Percentiles rank a stretch among this genome's conserved stretches.
Conservation (phyloP, 2,797 vertebrate species). For the Darevskia nairensis region DNA sequence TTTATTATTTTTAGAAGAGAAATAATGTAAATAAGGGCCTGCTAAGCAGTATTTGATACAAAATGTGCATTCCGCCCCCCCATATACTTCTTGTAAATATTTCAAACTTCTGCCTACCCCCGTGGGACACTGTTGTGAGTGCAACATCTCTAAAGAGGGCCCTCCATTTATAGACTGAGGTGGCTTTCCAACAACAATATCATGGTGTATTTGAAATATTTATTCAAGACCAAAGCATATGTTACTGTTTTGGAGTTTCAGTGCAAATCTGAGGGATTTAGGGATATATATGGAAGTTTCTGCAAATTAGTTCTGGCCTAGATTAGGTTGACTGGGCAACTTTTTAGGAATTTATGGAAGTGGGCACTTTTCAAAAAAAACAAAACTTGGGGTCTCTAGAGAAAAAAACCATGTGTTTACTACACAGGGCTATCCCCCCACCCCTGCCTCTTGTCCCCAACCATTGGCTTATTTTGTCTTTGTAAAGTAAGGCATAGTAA, state of each 20-base stretch:
- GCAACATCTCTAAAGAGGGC: not conserved
- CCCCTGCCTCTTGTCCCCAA: not conserved
- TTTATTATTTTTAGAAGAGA: too few species aligned
- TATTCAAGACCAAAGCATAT: conserved; percentile 28
- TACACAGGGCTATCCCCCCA: conserved; percentile 41
- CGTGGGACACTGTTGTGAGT: conserved; percentile 1
- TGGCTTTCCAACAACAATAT: not conserved
- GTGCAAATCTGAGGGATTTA: conserved; percentile 43
- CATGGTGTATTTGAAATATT: conserved; percentile 38
- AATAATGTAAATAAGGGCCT: too few species aligned
- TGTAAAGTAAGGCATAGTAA: conserved; percentile 51
- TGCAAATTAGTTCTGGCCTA: conserved; percentile 63
- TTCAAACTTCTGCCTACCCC: too few species aligned
- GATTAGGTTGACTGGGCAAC: conserved; percentile 49
- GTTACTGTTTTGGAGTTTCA: not conserved
- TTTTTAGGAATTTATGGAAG: conserved; percentile 62
- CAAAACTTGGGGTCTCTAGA: conserved; percentile 33
- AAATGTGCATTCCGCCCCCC: too few species aligned
- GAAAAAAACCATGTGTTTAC: conserved; percentile 51
- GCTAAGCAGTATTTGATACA: too few species aligned
- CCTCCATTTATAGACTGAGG: conserved; percentile 32
- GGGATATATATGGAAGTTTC: conserved; percentile 70
- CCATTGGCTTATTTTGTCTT: conserved; percentile 42
- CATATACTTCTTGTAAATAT: too few species aligned
- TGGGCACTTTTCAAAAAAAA: conserved; percentile 50